These are phyloP conservation scores for Cyprinodon tularosa DNA, from an alignment of 2,113 vertebrate species.

Conservation along the genomic window DNA sequence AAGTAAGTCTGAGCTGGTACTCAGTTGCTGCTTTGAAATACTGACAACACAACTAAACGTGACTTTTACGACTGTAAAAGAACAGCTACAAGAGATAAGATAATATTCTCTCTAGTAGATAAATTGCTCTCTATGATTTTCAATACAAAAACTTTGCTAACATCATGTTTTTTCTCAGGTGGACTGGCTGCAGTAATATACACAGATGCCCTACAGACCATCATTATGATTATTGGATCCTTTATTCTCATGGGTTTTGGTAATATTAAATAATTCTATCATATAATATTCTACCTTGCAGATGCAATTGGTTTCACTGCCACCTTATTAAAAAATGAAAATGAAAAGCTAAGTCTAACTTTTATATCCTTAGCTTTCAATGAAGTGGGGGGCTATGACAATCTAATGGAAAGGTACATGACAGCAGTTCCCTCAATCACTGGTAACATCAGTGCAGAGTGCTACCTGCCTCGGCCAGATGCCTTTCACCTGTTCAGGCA, in stretches of 20 bases:
- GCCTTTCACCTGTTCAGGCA: conserved; percentile 93
- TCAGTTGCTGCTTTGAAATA: conserved; percentile 41
- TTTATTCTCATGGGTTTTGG: conserved; percentile 93
- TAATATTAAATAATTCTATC: conserved; percentile 61
- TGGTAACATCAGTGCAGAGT: conserved; percentile 29
- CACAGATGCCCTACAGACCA: conserved; percentile 93
- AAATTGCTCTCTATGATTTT: background rate
- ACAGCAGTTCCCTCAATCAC: conserved; percentile 74
- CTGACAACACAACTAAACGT: conserved; percentile 19
- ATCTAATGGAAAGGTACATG: conserved; percentile 88
- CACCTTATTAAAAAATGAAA: background rate
- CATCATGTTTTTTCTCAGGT: conserved; percentile 72
- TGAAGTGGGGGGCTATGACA: conserved; percentile 87
- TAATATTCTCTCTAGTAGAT: background rate
- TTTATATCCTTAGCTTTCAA: conserved; percentile 80
- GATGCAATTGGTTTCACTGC: background rate
- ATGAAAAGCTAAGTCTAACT: background rate
- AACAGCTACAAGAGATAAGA: conserved; percentile 15
- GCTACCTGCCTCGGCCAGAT: conserved; percentile 86
- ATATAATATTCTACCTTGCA: background rate
- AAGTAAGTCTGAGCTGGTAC: conserved; percentile 55
- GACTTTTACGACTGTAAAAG: conserved; percentile 8
- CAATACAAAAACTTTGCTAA: background rate
- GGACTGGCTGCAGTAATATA: conserved; percentile 97
- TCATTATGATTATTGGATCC: conserved; percentile 94